Evolutionary conservation across 2,888 invertebrate genomes (phyloP), one percentile per base, ranked within the genome.

Genomic region (Leptinotarsa juncta): DNA sequence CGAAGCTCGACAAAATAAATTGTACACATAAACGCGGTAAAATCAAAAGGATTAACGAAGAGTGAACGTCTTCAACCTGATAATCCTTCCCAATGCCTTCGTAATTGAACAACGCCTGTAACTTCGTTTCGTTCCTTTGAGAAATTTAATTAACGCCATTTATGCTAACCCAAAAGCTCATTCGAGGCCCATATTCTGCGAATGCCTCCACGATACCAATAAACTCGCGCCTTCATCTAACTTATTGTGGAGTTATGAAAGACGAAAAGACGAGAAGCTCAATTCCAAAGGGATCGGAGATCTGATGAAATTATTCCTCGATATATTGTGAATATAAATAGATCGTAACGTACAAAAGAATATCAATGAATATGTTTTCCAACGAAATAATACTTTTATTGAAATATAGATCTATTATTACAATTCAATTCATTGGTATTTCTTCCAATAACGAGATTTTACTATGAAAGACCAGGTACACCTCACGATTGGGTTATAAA

Each of bases 121-220:
- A 53, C 18, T 7, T 18, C 20, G 23, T 57, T 57, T 12, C 14
- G 26, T 20, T 23, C 57, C 57, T 57, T 57, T 15, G 57, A 57
- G 23, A 57, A 23, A 57, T 57, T 57, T 23, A 57, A 57, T 57
- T 57, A 57, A 20, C 23, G 57, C 57, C 57, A 20, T 57, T 20
- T 23, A 57, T 57, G 57, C 14, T 57, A 57, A 57, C 57, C 14
- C 26, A 15, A 23, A 57, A n/a, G 57, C 62, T 15, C 42, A 62
- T 42, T 57, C 57, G 15, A 20, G 1, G 23, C 26, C 15, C n/a
- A 62, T 62, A 18, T 42, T 26, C 12, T n/a, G 10, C 16, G 62
- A 62, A 62, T 42, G 32, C 62, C 32, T 62, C 18, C 62, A 62
- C 62, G 62, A 42, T 7, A 62, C 42, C 62, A 62, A 62, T 62